Evolutionary conservation across 2,888 invertebrate genomes (phyloP).

Genomic region (Crossocerus cetratus): DNA sequence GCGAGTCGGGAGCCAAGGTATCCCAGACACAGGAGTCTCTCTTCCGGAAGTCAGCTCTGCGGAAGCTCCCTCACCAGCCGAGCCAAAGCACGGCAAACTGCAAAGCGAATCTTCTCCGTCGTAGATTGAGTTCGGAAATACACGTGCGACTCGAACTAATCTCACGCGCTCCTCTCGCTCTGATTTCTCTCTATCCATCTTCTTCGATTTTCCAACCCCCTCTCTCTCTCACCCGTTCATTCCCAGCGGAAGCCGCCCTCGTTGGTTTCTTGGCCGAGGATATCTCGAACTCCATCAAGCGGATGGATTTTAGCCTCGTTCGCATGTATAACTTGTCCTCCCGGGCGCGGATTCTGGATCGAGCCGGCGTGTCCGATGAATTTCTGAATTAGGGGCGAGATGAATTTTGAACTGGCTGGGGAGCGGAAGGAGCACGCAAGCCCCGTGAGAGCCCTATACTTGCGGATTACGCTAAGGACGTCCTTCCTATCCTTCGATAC

Average conservation of each 20-base stretch:
- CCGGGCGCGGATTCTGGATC: constrained; percentile 29
- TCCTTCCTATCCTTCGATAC: too few species aligned
- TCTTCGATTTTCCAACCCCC: background rate
- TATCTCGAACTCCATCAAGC: constrained; percentile 51
- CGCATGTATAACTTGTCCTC: constrained; percentile 53
- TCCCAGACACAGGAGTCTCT: background rate
- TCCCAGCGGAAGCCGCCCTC: background rate
- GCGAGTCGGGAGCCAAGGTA: background rate
- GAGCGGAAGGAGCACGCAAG: too few species aligned
- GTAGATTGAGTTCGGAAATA: constrained; percentile 68
- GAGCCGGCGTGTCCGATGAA: constrained; percentile 23
- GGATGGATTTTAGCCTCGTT: constrained; percentile 52
- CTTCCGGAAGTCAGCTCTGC: background rate
- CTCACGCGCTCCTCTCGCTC: constrained; percentile 29
- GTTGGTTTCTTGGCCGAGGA: constrained; percentile 8
- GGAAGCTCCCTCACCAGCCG: background rate
- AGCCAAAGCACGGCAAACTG: constrained; percentile 49
- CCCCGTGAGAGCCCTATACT: too few species aligned
- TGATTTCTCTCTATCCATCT: background rate
- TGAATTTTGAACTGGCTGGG: constrained; percentile 18
- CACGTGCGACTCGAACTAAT: constrained; percentile 65
- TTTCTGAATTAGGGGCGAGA: constrained; percentile 6
- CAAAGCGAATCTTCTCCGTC: constrained; percentile 63
- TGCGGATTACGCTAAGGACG: too few species aligned
- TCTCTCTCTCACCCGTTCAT: background rate